These are phyloP conservation scores for Diaphora mendica DNA, from an alignment of 2,888 invertebrate genomes.

Conservation along the genomic window DNA sequence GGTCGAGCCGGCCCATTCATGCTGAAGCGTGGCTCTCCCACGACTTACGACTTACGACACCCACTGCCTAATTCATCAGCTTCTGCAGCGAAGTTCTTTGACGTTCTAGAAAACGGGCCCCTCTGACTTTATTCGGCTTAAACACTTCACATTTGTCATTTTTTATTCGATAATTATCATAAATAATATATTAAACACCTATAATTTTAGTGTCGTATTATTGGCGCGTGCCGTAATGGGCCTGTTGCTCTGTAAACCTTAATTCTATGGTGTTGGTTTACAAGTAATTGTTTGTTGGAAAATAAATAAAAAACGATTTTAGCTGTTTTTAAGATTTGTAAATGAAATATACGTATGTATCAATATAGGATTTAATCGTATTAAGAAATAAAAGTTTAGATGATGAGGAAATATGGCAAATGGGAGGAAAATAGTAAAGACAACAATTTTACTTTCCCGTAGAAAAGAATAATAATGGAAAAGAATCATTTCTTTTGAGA, in stretches of 20 bases:
- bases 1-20: no score
- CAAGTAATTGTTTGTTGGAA: not conserved
- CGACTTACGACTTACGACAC: no score
- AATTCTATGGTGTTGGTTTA: conserved; percentile 6
- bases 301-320: not conserved
- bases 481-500: no score
- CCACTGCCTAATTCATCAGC: no score
- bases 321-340: not conserved
- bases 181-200: not conserved
- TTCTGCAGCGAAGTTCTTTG: not conserved
- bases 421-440: no score
- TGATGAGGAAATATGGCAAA: no score
- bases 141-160: not conserved
- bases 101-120: not conserved
- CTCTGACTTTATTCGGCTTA: not conserved
- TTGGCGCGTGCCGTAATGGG: conserved; percentile 8
- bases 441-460: no score
- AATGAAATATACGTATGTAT: no score
- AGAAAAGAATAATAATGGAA: no score
- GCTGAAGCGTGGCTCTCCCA: no score
- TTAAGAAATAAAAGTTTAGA: no score
- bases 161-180: conserved; percentile 5
- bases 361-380: no score
- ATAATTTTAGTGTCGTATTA: conserved; percentile 12
- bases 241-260: not conserved